Percentiles rank a stretch among this genome's conserved stretches.
These are phyloP conservation scores for Drosophila seclusa DNA, from an alignment of 2,888 invertebrate species.

Conservation along the genomic window DNA sequence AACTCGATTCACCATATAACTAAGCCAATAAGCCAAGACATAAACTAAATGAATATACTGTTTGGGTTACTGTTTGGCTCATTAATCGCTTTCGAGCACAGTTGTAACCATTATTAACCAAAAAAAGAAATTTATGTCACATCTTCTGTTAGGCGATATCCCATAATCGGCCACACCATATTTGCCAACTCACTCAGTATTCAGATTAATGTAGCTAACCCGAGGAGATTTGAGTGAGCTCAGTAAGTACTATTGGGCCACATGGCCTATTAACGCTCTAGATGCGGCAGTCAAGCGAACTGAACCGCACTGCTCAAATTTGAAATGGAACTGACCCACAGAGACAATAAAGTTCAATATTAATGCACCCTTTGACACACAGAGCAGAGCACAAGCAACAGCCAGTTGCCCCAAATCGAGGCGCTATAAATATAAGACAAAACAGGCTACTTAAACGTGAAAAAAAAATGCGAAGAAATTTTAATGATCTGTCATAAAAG, in stretches of 20 bases:
- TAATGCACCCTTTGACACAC: constrained; percentile 78
- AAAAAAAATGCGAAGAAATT: constrained; percentile 46
- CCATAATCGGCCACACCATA: constrained; percentile 4
- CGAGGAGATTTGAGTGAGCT: constrained; percentile 36
- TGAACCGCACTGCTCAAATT: constrained; percentile 24
- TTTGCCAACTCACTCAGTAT: constrained; percentile 1
- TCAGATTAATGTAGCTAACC: constrained; percentile 43
- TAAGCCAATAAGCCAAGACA: background rate
- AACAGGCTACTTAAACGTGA: constrained; percentile 71
- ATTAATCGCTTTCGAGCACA: background rate
- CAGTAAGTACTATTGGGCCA: constrained; percentile 41
- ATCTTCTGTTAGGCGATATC: background rate
- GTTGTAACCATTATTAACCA: background rate
- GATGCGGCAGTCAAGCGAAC: constrained; percentile 30
- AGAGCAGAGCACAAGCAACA: constrained; percentile 4
- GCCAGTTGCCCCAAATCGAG: constrained; percentile 51
- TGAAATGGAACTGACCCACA: constrained; percentile 59
- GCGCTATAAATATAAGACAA: constrained; percentile 76
- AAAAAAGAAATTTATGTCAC: background rate
- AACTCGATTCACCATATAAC: no score
- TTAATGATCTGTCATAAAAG: constrained; percentile 80
- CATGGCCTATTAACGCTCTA: constrained; percentile 64
- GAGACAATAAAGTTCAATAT: constrained; percentile 78
- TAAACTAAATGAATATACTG: background rate
- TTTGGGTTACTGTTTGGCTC: background rate